Evolutionary conservation across 2,888 invertebrate species (phyloP).

Genomic region (Nymphalis c-album): DNA sequence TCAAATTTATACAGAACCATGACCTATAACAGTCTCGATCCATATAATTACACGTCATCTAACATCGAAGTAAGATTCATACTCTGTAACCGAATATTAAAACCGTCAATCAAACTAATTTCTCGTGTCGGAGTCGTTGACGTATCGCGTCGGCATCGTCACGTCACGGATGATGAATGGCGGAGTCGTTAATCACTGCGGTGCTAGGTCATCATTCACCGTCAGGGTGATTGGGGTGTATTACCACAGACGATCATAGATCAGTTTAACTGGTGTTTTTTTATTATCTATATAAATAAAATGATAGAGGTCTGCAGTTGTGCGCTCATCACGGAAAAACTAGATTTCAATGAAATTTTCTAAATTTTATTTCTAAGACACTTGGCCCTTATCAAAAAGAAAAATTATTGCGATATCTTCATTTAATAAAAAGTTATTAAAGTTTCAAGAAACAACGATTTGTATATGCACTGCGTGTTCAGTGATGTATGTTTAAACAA

Average conservation of each 20-base stretch:
- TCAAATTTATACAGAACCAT: not conserved
- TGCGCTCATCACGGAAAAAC: too few species aligned
- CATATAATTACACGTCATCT: slow-evolving; percentile 1
- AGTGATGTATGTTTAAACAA: too few species aligned
- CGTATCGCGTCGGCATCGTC: slow-evolving; percentile 47
- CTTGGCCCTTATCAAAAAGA: too few species aligned
- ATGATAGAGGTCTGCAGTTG: too few species aligned
- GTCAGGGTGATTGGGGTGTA: slow-evolving; percentile 47
- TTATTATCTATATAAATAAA: too few species aligned
- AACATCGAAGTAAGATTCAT: slow-evolving; percentile 13
- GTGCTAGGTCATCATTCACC: slow-evolving; percentile 58
- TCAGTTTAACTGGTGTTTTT: slow-evolving; percentile 7
- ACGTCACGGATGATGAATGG: slow-evolving; percentile 52
- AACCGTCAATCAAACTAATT: slow-evolving; percentile 53
- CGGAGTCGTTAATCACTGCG: slow-evolving; percentile 65
- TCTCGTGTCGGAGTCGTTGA: slow-evolving; percentile 47
- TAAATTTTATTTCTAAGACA: too few species aligned
- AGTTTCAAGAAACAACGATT: too few species aligned
- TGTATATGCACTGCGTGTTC: too few species aligned
- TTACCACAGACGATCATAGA: slow-evolving; percentile 31
- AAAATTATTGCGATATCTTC: too few species aligned
- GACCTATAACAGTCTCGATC: slow-evolving; percentile 6
- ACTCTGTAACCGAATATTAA: slow-evolving; percentile 43
- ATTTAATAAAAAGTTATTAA: too few species aligned
- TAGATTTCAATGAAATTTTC: too few species aligned